Conservation (phyloP, 2,888 invertebrate genomes). For the Chymomyza procnemis region DNA sequence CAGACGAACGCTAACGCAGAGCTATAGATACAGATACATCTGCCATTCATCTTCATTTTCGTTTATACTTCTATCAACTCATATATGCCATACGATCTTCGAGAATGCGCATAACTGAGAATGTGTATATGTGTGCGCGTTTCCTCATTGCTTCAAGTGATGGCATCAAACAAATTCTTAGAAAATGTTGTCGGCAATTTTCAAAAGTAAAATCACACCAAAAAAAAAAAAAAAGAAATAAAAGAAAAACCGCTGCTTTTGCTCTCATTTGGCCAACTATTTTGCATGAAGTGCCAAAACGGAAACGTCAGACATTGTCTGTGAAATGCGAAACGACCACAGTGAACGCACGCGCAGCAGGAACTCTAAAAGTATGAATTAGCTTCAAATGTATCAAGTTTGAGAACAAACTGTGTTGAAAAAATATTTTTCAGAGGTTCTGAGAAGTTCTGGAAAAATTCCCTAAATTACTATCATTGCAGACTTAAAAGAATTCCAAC, state of each 20-base stretch:
- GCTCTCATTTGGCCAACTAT: conserved; percentile 57
- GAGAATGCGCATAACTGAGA: not conserved
- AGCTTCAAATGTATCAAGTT: too few species aligned
- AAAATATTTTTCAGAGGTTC: too few species aligned
- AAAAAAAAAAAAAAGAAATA: not conserved
- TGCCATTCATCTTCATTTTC: conserved; percentile 66
- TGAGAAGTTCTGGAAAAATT: too few species aligned
- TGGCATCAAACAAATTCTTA: conserved; percentile 47
- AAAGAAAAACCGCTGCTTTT: conserved; percentile 26
- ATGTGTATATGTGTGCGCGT: conserved; percentile 7
- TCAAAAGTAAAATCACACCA: not conserved
- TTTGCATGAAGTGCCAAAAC: conserved; percentile 46
- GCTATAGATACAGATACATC: conserved; percentile 23
- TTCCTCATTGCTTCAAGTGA: conserved; percentile 45
- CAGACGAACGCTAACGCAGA: conserved; percentile 10
- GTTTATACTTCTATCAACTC: too few species aligned
- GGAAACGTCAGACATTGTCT: conserved; percentile 8
- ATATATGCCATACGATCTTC: conserved; percentile 38
- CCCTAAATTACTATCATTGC: too few species aligned
- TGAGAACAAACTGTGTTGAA: too few species aligned
- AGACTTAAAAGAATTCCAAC: fast-evolving
- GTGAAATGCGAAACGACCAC: not conserved
- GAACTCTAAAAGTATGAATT: too few species aligned
- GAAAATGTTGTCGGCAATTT: conserved; percentile 37
- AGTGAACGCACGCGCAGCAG: not conserved